Conservation (phyloP, 2,888 invertebrate genomes). For the Chydorus sphaericus region DNA sequence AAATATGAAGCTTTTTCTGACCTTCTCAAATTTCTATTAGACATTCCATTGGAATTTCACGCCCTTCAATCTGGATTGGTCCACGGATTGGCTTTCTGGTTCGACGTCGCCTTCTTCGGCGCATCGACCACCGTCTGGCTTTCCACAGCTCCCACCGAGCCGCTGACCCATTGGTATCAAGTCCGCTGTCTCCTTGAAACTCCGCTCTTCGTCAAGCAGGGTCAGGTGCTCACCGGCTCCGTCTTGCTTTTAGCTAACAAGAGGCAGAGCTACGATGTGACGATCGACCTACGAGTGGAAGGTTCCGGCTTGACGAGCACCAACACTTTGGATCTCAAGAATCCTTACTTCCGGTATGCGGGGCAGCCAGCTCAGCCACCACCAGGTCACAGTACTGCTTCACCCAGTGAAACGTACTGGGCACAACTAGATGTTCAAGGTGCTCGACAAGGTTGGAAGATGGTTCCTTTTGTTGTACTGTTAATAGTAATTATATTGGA, state of each 20-base stretch:
- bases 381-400: slow-evolving; percentile 74
- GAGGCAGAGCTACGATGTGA: slow-evolving; percentile 95
- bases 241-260: slow-evolving; percentile 83
- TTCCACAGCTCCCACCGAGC: slow-evolving; percentile 94
- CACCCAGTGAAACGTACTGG: slow-evolving; percentile 90
- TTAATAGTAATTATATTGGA: background rate
- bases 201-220: slow-evolving; percentile 87
- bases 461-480: slow-evolving; percentile 21
- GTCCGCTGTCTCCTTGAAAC: slow-evolving; percentile 87
- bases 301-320: slow-evolving; percentile 66
- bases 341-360: slow-evolving; percentile 94
- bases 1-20: background rate
- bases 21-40: slow-evolving; percentile 28
- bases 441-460: slow-evolving; percentile 31
- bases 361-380: slow-evolving; percentile 85
- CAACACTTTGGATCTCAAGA: slow-evolving; percentile 91
- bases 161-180: slow-evolving; percentile 98
- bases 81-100: slow-evolving; percentile 98
- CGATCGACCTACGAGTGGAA: slow-evolving; percentile 81
- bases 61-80: slow-evolving; percentile 51
- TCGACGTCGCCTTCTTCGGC: slow-evolving; percentile 93
- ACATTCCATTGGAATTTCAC: slow-evolving; percentile 87
- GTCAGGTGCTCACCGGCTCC: slow-evolving; percentile 74
- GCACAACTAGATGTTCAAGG: slow-evolving; percentile 59
- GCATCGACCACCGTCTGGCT: slow-evolving; percentile 83